Evolutionary conservation across 2,888 invertebrate genomes (phyloP).

Genomic region (Nomada fucata): DNA sequence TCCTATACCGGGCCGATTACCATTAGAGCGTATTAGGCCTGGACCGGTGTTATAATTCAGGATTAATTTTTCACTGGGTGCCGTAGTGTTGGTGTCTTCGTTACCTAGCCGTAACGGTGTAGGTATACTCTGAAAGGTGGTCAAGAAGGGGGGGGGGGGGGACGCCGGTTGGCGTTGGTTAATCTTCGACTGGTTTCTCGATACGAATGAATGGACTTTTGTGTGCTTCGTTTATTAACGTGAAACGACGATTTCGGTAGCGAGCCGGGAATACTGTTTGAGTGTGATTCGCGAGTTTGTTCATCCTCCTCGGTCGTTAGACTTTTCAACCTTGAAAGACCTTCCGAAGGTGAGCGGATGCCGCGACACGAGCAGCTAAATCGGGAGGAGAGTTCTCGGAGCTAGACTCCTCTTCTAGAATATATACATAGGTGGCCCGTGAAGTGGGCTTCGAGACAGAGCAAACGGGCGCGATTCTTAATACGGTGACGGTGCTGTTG

Average conservation of each 20-base stretch:
- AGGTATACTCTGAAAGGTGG: no score
- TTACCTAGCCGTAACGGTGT: slow-evolving; percentile 21
- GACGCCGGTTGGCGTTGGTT: neutral
- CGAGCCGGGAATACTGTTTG: neutral
- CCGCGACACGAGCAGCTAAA: slow-evolving; percentile 68
- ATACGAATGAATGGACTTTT: neutral
- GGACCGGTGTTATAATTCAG: slow-evolving; percentile 63
- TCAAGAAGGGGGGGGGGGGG: neutral
- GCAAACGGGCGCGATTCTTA: slow-evolving; percentile 70
- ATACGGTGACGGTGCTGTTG: slow-evolving; percentile 51
- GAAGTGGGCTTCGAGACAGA: slow-evolving; percentile 73
- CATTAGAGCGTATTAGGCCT: slow-evolving; percentile 65
- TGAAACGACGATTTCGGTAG: neutral
- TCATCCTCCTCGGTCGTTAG: slow-evolving; percentile 67
- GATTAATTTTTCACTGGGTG: slow-evolving; percentile 51
- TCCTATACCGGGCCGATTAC: slow-evolving; percentile 30
- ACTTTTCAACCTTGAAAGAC: slow-evolving; percentile 72
- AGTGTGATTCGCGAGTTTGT: slow-evolving; percentile 23
- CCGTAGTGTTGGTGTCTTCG: slow-evolving; percentile 33
- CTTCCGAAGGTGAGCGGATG: slow-evolving; percentile 76
- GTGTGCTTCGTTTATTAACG: slow-evolving; percentile 7
- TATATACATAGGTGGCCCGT: slow-evolving; percentile 61
- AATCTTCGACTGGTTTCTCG: slow-evolving; percentile 3
- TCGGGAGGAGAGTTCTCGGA: slow-evolving; percentile 71
- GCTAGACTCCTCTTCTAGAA: slow-evolving; percentile 68